phyloP scores from a whole-genome alignment of 2,888 invertebrate species.

The Lathronympha strigana region DNA sequence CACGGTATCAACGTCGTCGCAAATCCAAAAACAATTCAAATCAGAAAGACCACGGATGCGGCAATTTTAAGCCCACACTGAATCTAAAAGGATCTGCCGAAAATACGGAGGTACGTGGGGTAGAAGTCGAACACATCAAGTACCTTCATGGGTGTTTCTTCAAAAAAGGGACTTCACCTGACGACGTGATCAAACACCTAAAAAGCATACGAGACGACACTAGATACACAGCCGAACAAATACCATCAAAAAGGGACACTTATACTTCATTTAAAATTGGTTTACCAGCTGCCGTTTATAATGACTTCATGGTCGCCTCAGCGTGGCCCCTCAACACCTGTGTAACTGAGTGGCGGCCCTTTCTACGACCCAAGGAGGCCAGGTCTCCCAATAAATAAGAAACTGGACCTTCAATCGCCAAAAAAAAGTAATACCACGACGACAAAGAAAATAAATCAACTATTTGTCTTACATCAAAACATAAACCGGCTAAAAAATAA shows the following conservation, averaged over 20 bases:
- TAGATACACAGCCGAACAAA: neutral
- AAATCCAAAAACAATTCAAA: neutral
- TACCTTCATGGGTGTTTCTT: neutral
- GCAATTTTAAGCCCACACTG: neutral
- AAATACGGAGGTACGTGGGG: neutral
- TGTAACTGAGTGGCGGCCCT: constrained; percentile 32
- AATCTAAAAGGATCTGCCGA: neutral
- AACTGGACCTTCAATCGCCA: no score
- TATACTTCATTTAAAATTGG: neutral
- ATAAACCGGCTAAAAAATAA: no score
- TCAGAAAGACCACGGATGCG: neutral
- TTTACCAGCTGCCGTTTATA: constrained; percentile 1
- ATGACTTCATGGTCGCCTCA: no score
- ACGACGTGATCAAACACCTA: neutral
- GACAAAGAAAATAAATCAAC: no score
- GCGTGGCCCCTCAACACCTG: constrained; percentile 34
- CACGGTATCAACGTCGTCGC: no score
- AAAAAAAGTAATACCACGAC: no score
- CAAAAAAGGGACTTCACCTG: neutral
- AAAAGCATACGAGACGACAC: neutral
- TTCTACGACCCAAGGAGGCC: constrained; percentile 3
- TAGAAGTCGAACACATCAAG: neutral
- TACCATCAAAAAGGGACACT: neutral
- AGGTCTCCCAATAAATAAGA: no score
- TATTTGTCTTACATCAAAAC: no score